A percentile compares a stretch with the other conserved stretches of the same genome.
Conservation (phyloP, 1,140 invertebrate species). For the Micrasema minimum region DNA sequence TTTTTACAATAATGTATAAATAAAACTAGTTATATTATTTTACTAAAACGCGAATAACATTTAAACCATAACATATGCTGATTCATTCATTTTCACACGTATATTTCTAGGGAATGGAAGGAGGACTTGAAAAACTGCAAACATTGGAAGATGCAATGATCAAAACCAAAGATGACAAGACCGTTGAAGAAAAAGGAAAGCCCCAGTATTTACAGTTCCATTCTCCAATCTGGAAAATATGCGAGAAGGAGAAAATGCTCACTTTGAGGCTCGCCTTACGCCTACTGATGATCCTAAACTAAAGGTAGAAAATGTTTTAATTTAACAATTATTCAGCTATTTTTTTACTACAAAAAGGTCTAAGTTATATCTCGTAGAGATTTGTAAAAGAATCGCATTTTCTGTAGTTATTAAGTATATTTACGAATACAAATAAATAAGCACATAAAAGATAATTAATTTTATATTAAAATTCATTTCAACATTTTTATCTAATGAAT, state of each 20-base stretch:
- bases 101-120: slow-evolving; percentile 88
- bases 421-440: background rate
- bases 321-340: too few relatives aligned
- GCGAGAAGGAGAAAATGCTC: slow-evolving; percentile 90
- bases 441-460: slow-evolving; percentile 5
- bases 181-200: slow-evolving; percentile 78
- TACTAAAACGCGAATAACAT: too few relatives aligned
- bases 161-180: slow-evolving; percentile 75
- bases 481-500: background rate
- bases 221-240: slow-evolving; percentile 87
- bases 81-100: too few relatives aligned
- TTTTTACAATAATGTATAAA: too few relatives aligned
- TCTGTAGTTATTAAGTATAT: too few relatives aligned
- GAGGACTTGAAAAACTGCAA: slow-evolving; percentile 91
- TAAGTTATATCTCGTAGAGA: too few relatives aligned
- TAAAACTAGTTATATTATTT: too few relatives aligned
- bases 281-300: slow-evolving; percentile 95
- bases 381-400: too few relatives aligned
- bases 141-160: slow-evolving; percentile 89
- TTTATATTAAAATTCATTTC: background rate
- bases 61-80: too few relatives aligned
- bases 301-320: slow-evolving; percentile 69
- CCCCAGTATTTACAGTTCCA: slow-evolving; percentile 91
- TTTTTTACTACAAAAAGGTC: too few relatives aligned
- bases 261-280: slow-evolving; percentile 93